Conservation (phyloP, 2,113 vertebrate species). For the Mus musculus region DNA sequence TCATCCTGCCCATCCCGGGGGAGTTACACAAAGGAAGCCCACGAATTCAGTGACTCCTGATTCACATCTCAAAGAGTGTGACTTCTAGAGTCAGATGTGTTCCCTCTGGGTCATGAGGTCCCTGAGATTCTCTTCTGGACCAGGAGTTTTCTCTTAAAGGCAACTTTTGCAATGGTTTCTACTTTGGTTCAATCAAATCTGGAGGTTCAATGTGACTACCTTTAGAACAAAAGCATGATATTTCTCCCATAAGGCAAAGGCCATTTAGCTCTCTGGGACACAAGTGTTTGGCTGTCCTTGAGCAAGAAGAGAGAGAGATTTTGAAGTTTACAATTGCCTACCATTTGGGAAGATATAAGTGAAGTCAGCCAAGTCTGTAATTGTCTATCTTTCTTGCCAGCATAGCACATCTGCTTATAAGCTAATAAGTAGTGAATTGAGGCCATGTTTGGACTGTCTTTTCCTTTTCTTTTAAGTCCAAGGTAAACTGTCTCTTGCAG, state of each 20-base stretch:
- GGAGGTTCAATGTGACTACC: background rate
- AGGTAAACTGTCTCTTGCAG: background rate
- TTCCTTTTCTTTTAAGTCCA: constrained; percentile 36
- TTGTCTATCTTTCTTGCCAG: background rate
- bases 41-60: background rate
- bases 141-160: background rate
- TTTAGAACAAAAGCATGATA: constrained; percentile 55
- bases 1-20: background rate
- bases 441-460: background rate
- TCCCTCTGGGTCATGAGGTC: background rate
- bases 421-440: background rate
- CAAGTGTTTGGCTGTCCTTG: constrained; percentile 44
- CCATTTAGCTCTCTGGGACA: constrained; percentile 7
- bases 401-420: background rate
- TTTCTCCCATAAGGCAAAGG: constrained; percentile 32
- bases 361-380: background rate
- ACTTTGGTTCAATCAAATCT: background rate
- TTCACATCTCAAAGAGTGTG: background rate
- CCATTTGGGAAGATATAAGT: background rate
- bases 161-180: background rate
- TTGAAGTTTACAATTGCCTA: constrained; percentile 27
- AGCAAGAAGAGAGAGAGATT: background rate
- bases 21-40: background rate
- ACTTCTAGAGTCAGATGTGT: background rate
- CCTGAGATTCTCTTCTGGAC: background rate